Base-by-base conservation (phyloP, 2,888 invertebrate species). In the Callinectes sapidus region DNA sequence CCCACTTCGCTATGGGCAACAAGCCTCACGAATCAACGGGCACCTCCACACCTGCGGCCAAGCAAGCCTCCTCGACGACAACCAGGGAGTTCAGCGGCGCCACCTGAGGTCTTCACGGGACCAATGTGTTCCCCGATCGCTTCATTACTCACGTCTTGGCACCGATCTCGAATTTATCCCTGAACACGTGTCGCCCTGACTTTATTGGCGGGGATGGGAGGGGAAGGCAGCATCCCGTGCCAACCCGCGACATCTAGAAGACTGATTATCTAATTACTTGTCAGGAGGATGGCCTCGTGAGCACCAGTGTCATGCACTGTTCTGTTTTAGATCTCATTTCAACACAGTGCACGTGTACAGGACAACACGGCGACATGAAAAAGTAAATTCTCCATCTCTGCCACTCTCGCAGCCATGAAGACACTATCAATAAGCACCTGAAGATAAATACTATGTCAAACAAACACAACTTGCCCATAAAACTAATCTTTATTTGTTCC, bases 101-200 rank as follows among this genome's bases (percentile, higher is more conserved):
- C 71, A 71, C 32, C 32, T 2, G 14, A 32, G 16, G 10, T 16
- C 13, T 81, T 16, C 35, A 81, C 32, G 81, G 81, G 35, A 81
- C 81, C 13, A 35, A 16, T 35, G 35, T 14, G 81, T 81, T 81
- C 16, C 81, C 81, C 81, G 81, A 81, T 32, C 35, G 18, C 81
- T 35, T n/a, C 23, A 13, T 81, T 81, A 81, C 81, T 35, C 81
- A 81, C 18, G 10, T 23, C 39, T 89, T 89, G 89, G 89, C 89
- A 89, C 71, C 28, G 42, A 39, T n/a, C 8, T n/a, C 35, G 23
- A 71, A 35, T 54, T 71, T 89, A 71, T 89, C 71, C 89, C 89
- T 89, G 89, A 39, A 32, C 89, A 23, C 35, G 42, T 89, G 71
- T 66, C 89, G 28, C 61, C 61, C 39, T 39, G 0, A 39, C 32